Base-by-base conservation (phyloP, 2,888 invertebrate species). In the Encarsia formosa region DNA sequence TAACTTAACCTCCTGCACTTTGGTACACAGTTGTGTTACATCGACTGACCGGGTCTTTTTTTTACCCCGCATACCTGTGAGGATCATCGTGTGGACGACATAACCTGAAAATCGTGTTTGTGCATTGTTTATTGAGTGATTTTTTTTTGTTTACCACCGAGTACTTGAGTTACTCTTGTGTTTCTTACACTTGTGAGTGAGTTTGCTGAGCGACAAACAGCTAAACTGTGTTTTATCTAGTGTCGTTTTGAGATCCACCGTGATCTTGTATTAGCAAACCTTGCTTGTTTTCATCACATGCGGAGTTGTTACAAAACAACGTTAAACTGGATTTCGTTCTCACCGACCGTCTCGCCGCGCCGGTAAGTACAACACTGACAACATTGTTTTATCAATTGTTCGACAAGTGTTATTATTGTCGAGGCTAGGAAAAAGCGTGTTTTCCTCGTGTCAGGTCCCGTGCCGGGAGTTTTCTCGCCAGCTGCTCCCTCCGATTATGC, bases 251-350 rank as follows among this genome's bases (percentile, higher is more conserved):
- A n/a, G n/a, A n/a, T n/a, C n/a, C n/a, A n/a, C n/a, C n/a, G n/a
- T n/a, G n/a, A n/a, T n/a, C n/a, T n/a, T n/a, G n/a, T n/a, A n/a
- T 13, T 18, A 3, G 40, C 22, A 5, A 4, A 18, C 23, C 20
- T 8, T 18, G 24, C 26, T 22, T 55, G 31, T 46, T 35, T 50
- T 56, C 39, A 15, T 43, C 41, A 29, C 45, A 48, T 57, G 56
- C 52, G 37, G 44, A 52, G 53, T 54, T 61, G 57, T 23, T 16
- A 5, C 6, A 48, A 50, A 15, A 54, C 52, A 49, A 57, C 63
- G 58, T 52, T 65, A 70, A 69, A 63, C 69, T 73, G 71, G 71
- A 72, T 71, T 68, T 67, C 64, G 61, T 64, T 56, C 57, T 63
- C 50, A 58, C 67, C 52, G 65, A 63, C 58, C 65, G 63, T 56